Evolutionary conservation across 2,797 vertebrate genomes (phyloP), one percentile per base, ranked within the genome.

Genomic region (Pseudochromis fuscus): DNA sequence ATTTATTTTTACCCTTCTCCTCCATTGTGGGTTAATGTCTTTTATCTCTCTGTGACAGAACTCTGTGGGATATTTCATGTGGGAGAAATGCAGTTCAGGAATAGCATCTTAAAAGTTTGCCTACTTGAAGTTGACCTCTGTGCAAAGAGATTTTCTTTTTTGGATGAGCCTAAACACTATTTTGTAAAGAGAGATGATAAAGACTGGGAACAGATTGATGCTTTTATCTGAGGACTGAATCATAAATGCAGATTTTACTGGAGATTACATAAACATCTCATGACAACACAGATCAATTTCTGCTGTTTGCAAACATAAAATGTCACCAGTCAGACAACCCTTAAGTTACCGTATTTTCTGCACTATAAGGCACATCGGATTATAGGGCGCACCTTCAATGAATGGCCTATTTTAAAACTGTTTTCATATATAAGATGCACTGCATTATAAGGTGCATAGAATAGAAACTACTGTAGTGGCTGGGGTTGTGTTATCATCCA

Each of bases 1-100:
- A 73, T 81, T 84, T 83, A 84, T 86, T 88, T 88, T 85, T 85
- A 80, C 63, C 65, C 60, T 30, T 85, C 68, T 69, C 59, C 49
- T 87, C 64, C 56, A 64, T 59, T 71, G 60, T 69, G 60, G 79
- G 75, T 85, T 75, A 66, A 69, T 76, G 58, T 72, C 63, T 89
- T 77, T 82, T 82, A 81, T 85, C 79, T 77, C 48, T 52, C 66
- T 27, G 55, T 74, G 82, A 86, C 79, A 79, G 74, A 88, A 75
- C 79, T 79, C 75, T 28, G 72, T 25, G 30, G 65, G 73, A 79
- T 83, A 80, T 71, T 79, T 79, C 68, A 83, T 68, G 72, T 56
- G 75, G 71, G 85, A 86, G 61, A 69, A 83, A 62, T 48, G 61
- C 57, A 73, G 74, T 58, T 84, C 60, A 81, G 72, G 78, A 83